A percentile compares a stretch with the other conserved stretches of the same genome.
Evolutionary conservation across 2,113 vertebrate genomes (phyloP).

Genomic region (Ondatra zibethicus): DNA sequence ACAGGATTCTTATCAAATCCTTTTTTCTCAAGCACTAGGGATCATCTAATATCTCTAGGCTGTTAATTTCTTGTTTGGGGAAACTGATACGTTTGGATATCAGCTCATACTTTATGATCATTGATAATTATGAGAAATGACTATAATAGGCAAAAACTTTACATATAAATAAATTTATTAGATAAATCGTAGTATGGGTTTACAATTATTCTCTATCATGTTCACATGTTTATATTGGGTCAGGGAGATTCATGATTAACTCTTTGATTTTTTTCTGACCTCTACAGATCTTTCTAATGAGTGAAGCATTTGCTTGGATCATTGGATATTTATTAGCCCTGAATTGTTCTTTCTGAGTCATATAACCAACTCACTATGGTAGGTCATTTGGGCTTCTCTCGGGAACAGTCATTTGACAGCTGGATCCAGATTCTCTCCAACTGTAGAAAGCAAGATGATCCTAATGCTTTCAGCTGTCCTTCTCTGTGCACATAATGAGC

Average conservation of each 20-base stretch:
- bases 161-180: not conserved
- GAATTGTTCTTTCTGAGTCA: not conserved
- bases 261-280: not conserved
- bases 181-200: not conserved
- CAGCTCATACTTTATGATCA: not conserved
- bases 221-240: not conserved
- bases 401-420: not conserved
- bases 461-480: no score
- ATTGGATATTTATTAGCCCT: not conserved
- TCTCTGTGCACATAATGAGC: no score
- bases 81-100: not conserved
- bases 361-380: not conserved
- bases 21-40: not conserved
- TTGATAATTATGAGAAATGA: not conserved
- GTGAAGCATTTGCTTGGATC: not conserved
- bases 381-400: not conserved
- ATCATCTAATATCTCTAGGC: not conserved
- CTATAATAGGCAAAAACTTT: not conserved
- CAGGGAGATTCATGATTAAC: not conserved
- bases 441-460: not conserved
- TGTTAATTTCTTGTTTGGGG: not conserved
- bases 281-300: not conserved
- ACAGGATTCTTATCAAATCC: not conserved
- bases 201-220: not conserved
- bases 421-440: not conserved